A percentile compares a stretch with the other conserved stretches of the same genome.
These are phyloP conservation scores for Rhizomys pruinosus DNA, from an alignment of 2,113 vertebrate genomes.

Conservation along the genomic window DNA sequence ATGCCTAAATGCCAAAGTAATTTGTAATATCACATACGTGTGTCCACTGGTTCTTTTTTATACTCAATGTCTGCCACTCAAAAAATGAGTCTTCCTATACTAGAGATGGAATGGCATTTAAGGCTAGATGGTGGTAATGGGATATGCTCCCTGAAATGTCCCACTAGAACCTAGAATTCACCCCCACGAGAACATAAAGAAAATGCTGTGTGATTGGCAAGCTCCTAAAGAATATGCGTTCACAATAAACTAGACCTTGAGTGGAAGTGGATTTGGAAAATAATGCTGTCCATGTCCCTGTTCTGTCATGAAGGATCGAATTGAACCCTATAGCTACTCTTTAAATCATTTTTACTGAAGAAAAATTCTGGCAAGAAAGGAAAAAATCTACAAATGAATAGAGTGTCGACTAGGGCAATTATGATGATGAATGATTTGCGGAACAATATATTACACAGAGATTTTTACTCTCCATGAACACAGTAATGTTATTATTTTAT, in stretches of 20 bases:
- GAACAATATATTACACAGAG: conserved; percentile 64
- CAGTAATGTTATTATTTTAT: conserved; percentile 60
- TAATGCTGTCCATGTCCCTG: conserved; percentile 43
- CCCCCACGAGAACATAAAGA: conserved; percentile 40
- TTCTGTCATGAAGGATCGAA: conserved; percentile 59
- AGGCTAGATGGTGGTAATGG: background rate
- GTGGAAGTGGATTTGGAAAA: conserved; percentile 58
- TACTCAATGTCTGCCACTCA: background rate
- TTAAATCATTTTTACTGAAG: conserved; percentile 78
- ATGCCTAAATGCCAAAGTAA: conserved; percentile 27
- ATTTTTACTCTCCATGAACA: conserved; percentile 60
- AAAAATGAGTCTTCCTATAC: conserved; percentile 33
- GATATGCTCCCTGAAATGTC: conserved; percentile 12
- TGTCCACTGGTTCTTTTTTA: background rate
- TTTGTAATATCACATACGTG: conserved; percentile 27
- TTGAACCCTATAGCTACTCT: conserved; percentile 69
- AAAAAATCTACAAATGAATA: conserved; percentile 80
- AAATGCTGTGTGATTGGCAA: conserved; percentile 29
- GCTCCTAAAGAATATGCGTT: conserved; percentile 5
- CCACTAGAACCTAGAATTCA: background rate
- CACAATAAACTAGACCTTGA: conserved; percentile 56
- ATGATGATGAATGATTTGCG: conserved; percentile 75
- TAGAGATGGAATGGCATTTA: conserved; percentile 6
- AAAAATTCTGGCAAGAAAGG: conserved; percentile 75
- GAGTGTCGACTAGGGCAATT: conserved; percentile 69